phyloP scores from a whole-genome alignment of 2,797 vertebrate genomes.

The Gambelia wislizenii region DNA sequence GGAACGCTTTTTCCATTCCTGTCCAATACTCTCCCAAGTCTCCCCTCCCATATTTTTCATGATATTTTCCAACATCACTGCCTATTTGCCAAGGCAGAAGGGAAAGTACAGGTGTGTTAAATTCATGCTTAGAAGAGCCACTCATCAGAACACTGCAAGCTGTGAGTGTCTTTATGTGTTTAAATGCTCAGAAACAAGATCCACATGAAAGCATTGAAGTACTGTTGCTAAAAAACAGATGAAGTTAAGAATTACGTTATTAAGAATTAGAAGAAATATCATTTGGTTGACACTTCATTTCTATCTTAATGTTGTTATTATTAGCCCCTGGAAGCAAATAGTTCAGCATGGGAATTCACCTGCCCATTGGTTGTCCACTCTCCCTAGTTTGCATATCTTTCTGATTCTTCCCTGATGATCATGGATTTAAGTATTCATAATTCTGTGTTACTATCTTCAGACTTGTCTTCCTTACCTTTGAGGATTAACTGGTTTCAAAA shows the following conservation, averaged over 20 bases:
- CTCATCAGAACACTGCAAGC: not conserved
- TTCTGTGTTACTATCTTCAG: not conserved
- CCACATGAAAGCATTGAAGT: not conserved
- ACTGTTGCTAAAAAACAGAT: not conserved
- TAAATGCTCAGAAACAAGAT: not conserved
- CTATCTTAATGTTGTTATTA: not conserved
- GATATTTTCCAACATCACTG: not conserved
- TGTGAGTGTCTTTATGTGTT: not conserved
- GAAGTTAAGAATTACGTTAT: not conserved
- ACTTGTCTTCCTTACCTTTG: not conserved
- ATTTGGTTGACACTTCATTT: not conserved
- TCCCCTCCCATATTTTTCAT: not conserved
- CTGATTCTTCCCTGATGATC: not conserved
- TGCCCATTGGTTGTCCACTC: not conserved
- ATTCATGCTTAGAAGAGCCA: not conserved
- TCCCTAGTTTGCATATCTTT: not conserved
- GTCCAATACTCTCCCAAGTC: too few species aligned
- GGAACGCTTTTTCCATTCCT: too few species aligned
- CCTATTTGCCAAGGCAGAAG: constrained; percentile 13
- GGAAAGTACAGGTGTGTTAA: not conserved
- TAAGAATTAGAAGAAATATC: not conserved
- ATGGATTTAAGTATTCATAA: not conserved
- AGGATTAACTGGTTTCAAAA: not conserved
- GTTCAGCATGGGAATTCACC: not conserved
- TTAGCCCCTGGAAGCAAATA: not conserved